Percentiles rank a stretch among this genome's conserved stretches.
Evolutionary conservation across 2,797 vertebrate species (phyloP).

Genomic region (Brachyalestes nurse): DNA sequence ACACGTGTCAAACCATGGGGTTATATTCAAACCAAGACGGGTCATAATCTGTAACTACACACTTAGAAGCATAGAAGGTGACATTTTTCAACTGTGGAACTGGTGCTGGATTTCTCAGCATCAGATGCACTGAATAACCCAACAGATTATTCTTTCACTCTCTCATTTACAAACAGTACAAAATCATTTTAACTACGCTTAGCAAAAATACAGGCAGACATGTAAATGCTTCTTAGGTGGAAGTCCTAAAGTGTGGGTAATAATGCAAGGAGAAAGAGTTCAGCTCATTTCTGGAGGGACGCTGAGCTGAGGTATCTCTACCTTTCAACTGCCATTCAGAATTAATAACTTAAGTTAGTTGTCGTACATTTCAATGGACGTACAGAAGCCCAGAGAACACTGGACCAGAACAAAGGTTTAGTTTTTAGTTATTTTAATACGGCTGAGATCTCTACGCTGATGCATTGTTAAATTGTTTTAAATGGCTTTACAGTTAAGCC

Average conservation of each 20-base stretch:
- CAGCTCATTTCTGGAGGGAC: background rate
- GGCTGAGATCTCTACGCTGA: background rate
- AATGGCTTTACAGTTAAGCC: background rate
- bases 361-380: background rate
- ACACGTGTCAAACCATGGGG: conserved; percentile 59
- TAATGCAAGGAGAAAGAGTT: background rate
- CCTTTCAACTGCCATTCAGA: background rate
- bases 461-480: background rate
- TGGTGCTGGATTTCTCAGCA: conserved; percentile 46
- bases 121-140: conserved; percentile 56
- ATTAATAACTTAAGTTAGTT: conserved; percentile 14
- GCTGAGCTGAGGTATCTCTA: background rate
- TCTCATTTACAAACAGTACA: conserved; percentile 60
- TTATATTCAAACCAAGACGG: background rate
- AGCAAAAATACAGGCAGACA: conserved; percentile 59
- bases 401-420: background rate
- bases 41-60: conserved; percentile 8
- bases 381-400: background rate
- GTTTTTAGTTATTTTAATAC: background rate
- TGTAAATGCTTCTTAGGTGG: conserved; percentile 36
- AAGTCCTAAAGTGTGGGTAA: conserved; percentile 27
- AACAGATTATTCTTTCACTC: conserved; percentile 57
- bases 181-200: conserved; percentile 47
- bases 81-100: conserved; percentile 7
- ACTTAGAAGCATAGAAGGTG: background rate